These are phyloP conservation scores for Sebastes steindachneri DNA, from an alignment of 2,797 vertebrate species.

Conservation along the genomic window DNA sequence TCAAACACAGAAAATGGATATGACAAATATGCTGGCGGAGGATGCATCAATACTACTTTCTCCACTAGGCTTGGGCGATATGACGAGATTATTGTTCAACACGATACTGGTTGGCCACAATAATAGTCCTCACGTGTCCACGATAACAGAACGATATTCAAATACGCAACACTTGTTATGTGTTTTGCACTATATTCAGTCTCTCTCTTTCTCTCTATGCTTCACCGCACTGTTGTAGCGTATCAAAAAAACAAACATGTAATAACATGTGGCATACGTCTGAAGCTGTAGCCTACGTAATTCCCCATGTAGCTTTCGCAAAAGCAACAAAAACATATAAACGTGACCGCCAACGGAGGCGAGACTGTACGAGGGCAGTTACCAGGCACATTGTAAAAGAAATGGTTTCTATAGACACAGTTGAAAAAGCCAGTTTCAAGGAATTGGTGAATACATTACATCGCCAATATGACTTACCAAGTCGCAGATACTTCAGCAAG, in stretches of 20 bases:
- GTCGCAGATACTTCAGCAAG: too few relatives aligned
- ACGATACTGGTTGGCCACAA: neutral
- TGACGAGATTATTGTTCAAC: neutral
- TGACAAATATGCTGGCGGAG: neutral
- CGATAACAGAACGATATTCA: neutral
- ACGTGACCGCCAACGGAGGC: neutral
- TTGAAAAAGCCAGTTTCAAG: too few relatives aligned
- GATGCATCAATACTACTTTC: neutral
- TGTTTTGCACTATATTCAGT: neutral
- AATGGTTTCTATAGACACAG: too few relatives aligned
- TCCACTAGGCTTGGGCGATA: neutral
- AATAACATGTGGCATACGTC: neutral
- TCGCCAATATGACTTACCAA: too few relatives aligned
- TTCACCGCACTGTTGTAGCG: neutral
- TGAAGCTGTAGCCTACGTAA: neutral
- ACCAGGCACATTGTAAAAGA: too few relatives aligned
- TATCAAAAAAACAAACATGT: neutral
- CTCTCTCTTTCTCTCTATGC: neutral
- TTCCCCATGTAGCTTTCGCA: neutral
- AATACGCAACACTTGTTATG: neutral
- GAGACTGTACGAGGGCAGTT: neutral
- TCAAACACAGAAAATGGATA: slow-evolving; percentile 24
- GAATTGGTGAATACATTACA: too few relatives aligned
- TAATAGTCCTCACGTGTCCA: neutral
- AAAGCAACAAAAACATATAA: neutral